Evolutionary conservation across 2,113 vertebrate genomes (phyloP).

Genomic region (Burhinus oedicnemus): DNA sequence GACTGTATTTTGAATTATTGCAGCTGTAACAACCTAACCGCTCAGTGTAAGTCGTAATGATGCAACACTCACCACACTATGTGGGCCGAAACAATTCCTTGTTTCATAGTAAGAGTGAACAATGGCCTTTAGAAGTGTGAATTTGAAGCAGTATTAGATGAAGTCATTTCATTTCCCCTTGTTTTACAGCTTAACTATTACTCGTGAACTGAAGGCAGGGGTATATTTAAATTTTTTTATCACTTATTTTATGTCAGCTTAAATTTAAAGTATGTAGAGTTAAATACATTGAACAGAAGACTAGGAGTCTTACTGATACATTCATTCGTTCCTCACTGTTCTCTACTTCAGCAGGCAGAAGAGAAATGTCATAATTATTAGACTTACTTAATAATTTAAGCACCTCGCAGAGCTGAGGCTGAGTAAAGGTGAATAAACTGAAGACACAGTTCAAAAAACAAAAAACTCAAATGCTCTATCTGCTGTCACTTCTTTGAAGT

Average conservation of each 20-base stretch:
- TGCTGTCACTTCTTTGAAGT: neutral
- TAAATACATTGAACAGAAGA: neutral
- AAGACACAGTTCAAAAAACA: neutral
- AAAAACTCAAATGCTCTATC: accelerated
- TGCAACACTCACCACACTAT: neutral
- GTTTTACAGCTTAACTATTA: neutral
- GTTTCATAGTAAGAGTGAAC: neutral
- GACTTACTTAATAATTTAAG: neutral
- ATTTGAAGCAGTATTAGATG: neutral
- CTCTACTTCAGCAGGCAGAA: neutral
- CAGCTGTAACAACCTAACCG: neutral
- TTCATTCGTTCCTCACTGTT: neutral
- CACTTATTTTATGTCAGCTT: neutral
- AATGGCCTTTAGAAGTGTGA: neutral
- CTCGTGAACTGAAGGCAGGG: neutral
- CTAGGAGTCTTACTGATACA: neutral
- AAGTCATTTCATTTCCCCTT: neutral
- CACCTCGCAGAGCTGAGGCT: neutral
- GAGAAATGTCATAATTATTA: neutral
- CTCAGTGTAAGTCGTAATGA: neutral
- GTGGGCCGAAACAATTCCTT: neutral
- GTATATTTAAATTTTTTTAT: neutral
- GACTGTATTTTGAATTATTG: neutral
- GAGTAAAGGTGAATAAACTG: neutral
- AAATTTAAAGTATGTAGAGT: neutral